Base-by-base conservation (phyloP, 2,888 invertebrate species). In the Cerastoderma edule region DNA sequence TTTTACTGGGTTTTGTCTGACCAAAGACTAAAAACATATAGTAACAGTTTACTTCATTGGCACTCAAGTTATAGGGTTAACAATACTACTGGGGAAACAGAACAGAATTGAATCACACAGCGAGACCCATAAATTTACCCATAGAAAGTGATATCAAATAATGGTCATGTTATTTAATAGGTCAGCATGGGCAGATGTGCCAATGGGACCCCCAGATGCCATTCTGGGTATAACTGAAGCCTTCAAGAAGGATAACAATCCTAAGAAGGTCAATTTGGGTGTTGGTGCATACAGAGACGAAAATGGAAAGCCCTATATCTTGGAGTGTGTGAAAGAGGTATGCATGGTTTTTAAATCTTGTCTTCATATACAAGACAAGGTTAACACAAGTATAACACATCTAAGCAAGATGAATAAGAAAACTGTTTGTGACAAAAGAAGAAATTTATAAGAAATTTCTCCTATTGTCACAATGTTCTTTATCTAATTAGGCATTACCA, bases 161-260 rank as follows among this genome's bases (percentile, higher is more conserved):
- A 10, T 24, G n/a, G 5, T n/a, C n/a, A n/a, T n/a, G n/a, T n/a
- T n/a, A n/a, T 6, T 30, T 75, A 64, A 24, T 75, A 86, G 86
- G 46, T 90, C 91, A 70, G 89, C 89, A 88, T 93, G 93, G 93
- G 73, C 88, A 30, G 95, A 96, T 92, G 98, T 99, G 10, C 95
- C 96, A 92, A 97, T 98, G 97, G 99, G 99, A 4, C 99, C 99
- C 24, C 99, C 99, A 5, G 99, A 99, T 94, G 97, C 97, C 30
- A 99, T 99, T 94, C 94, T 99, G 65, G 99, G 99, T 46, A 96
- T 99, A 53, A 97, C 98, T 0, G 99, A 99, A 93, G 99, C 99
- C 0, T 99, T 94, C 93, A 99, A 97, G 92, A 95, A 94, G 78
- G 99, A 99, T 92, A 94, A 94, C 2, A 96, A 97, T 92, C 95